Percentiles rank a stretch among this genome's conserved stretches.
phyloP scores from a whole-genome alignment of 2,797 vertebrate genomes.

The Synanceia verrucosa region DNA sequence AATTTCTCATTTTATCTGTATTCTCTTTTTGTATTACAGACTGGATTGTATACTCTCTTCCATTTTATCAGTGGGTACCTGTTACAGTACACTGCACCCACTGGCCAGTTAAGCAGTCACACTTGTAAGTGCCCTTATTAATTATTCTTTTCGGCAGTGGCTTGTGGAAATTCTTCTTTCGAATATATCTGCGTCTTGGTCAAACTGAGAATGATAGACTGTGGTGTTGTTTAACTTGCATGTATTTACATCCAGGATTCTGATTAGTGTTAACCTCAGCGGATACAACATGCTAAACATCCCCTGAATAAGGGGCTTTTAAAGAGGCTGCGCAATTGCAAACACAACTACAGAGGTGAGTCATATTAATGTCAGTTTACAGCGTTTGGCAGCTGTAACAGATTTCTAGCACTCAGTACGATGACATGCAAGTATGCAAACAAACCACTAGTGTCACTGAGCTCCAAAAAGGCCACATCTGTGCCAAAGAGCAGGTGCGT shows the following conservation, averaged over 20 bases:
- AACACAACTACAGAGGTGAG: constrained; percentile 4
- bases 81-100: not conserved
- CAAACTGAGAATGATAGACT: not conserved
- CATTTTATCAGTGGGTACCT: not conserved
- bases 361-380: constrained; percentile 14
- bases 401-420: not conserved
- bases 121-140: not conserved
- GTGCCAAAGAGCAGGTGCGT: constrained; percentile 13
- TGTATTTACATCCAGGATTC: not conserved
- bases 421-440: constrained; percentile 6
- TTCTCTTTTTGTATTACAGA: constrained; percentile 26
- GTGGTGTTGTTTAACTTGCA: not conserved
- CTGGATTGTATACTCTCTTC: not conserved
- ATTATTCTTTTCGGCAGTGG: not conserved
- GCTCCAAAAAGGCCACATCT: not conserved
- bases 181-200: not conserved
- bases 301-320: not conserved
- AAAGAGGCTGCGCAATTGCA: constrained; percentile 3
- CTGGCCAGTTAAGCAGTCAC: not conserved
- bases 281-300: not conserved
- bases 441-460: not conserved
- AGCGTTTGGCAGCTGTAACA: constrained; percentile 8
- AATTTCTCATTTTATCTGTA: constrained; percentile 65
- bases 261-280: not conserved
- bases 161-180: not conserved